Base-by-base conservation (phyloP, 1,140 invertebrate species). In the Rhizoglyphus robini region DNA sequence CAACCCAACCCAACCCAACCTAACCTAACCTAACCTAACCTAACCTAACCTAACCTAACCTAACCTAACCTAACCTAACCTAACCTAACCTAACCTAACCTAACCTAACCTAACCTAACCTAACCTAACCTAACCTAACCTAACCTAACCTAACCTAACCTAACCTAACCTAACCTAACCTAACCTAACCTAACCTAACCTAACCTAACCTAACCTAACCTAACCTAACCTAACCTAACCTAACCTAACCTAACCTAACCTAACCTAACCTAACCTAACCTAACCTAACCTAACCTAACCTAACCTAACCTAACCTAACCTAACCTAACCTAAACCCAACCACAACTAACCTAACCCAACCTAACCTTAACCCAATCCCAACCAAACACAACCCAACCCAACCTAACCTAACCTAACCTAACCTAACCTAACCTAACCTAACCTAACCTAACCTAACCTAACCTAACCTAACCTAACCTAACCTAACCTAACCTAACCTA, bases 31-130 rank as follows among this genome's bases (percentile, higher is more conserved):
- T 68, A 68, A 68, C 65, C 67, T 61, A 68, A 68, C 58, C 67
- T 68, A 68, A 68, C 67, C 67, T 68, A 68, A 68, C 67, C 67
- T n/a, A 68, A 59, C 67, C 64, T 65, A 63, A 69, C 64, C 70
- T 67, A 67, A 69, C 65, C 68, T 68, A 70, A 70, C 68, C 67
- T 70, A 69, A 69, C 61, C 67, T 69, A 68, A 70, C 67, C 70
- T 69, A 72, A 68, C 72, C 71, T 69, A 73, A 73, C 72, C 71
- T 70, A 74, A 70, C 70, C 67, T 65, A 74, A 71, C 70, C 71
- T 67, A 72, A 74, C 70, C 71, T 67, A 72, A 73, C 72, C 72
- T 72, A 71, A 72, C 71, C 72, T 70, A 73, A 75, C 70, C 74
- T 71, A 73, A 73, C 73, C 69, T 67, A 72, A 73, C 69, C 72